These are phyloP conservation scores for Leptobrachium ailaonicum DNA, from an alignment of 2,113 vertebrate genomes.

Conservation along the genomic window DNA sequence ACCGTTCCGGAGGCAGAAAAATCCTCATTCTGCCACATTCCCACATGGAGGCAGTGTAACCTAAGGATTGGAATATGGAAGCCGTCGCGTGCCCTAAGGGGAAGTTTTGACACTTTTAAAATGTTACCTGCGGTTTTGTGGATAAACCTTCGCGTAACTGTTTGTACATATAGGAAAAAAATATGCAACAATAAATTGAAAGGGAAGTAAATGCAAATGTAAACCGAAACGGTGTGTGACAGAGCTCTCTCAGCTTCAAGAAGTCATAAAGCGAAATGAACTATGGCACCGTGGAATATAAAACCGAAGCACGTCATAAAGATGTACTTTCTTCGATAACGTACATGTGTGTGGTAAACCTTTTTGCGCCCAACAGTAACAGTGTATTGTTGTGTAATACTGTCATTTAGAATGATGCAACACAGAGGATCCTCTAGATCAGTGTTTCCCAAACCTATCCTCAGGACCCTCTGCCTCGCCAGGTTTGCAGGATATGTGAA, in stretches of 20 bases:
- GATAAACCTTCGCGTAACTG: conserved; percentile 35
- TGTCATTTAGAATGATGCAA: too few relatives aligned
- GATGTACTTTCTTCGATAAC: too few relatives aligned
- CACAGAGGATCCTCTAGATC: too few relatives aligned
- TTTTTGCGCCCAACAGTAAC: too few relatives aligned
- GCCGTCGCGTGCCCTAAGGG: conserved; percentile 16
- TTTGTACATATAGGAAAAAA: conserved; percentile 48
- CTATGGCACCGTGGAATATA: neutral
- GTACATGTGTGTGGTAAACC: too few relatives aligned
- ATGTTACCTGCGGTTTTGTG: conserved; percentile 50
- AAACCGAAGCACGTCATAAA: too few relatives aligned
- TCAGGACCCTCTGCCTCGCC: too few relatives aligned
- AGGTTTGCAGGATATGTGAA: too few relatives aligned
- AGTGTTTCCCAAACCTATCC: too few relatives aligned
- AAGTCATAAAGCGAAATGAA: neutral
- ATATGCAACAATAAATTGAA: conserved; percentile 19
- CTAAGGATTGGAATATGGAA: conserved; percentile 10
- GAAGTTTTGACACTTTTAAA: conserved; percentile 46
- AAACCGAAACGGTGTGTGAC: conserved; percentile 12
- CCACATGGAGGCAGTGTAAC: conserved; percentile 29
- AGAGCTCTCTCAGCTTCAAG: neutral
- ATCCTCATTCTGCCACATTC: neutral
- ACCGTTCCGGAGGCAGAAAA: neutral
- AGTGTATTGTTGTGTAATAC: too few relatives aligned
- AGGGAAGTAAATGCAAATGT: conserved; percentile 16